Base-by-base conservation (phyloP, 2,797 vertebrate species). In the Euthynnus affinis region DNA sequence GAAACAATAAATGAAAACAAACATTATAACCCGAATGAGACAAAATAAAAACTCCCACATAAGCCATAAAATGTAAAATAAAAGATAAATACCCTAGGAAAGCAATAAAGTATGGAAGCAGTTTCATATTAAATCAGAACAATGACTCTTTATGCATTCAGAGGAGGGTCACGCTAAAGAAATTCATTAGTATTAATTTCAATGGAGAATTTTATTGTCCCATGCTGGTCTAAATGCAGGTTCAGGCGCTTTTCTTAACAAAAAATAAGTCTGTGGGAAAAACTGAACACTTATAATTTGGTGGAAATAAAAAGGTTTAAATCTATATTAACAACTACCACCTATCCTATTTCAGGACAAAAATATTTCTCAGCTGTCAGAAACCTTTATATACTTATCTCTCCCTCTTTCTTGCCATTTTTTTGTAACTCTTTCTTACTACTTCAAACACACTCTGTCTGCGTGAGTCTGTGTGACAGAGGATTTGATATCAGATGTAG, bases 401-500 rank as follows among this genome's bases (percentile, higher is more conserved):
- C 53, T 53, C 32, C 20, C 5, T 51, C 17, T 70, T 49, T 80
- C 22, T 58, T 61, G 44, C 48, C 40, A 27, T 55, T 51, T 68
- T 46, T 34, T 34, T n/a, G 23, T 37, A 58, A 61, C 51, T 65
- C 29, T 23, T 65, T 82, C 73, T 75, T 20, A 2, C 59, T 29
- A 52, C 71, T 49, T 87, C 46, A 76, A 74, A 63, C 68, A 32
- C 61, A 9, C 59, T 65, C 34, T 2, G n/a, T 59, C 55, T 60
- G 20, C 55, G 65, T 32, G 68, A 79, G 57, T 60, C 34, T 10
- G 12, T 78, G 58, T 69, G 74, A 58, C 64, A 52, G 27, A 62
- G n/a, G 23, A 83, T 84, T 73, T 83, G 66, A 17, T 70, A 84
- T 76, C 64, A 75, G 79, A 83, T 65, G 55, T 44, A 37, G 57